Base-by-base conservation (phyloP, 2,113 vertebrate genomes). In the Tragelaphus strepsiceros region DNA sequence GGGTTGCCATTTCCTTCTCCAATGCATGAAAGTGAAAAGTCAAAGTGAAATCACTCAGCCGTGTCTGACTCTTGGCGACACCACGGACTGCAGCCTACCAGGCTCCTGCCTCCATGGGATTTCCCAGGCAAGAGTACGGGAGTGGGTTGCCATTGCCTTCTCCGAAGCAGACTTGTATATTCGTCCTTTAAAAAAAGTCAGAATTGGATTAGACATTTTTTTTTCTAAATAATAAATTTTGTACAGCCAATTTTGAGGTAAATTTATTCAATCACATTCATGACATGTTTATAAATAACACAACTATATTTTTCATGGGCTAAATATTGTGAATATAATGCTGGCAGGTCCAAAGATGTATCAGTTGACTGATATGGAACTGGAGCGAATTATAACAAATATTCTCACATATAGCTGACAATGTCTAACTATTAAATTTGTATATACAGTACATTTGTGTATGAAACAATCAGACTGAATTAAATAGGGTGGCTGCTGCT, bases 201-300 rank as follows among this genome's bases (percentile, higher is more conserved):
- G 24, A 95, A 92, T 30, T 90, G 7, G 17, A 80, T 39, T 84
- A 16, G 17, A 26, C 15, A 9, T 30, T 30, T 84, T 64, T 19
- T 88, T 88, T 95, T 64, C 71, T 90, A 86, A 84, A 87, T 78
- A 82, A n/a, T 90, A 17, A 86, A 39, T 84, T 83, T 59, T 86
- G 46, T 90, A 1, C 11, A 90, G 49, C 6, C 61, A 97, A 32
- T 86, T 94, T 89, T 11, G 51, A 26, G 93, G 22, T 94, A 64
- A 92, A 81, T 97, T 80, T 92, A 92, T 77, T 94, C 80, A 92
- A 85, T 81, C 88, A 61, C 30, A 16, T 39, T 77, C 22, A 88
- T 88, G 56, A 83, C 54, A 86, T 88, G 59, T 94, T 82, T 97
- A 61, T 53, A 97, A 96, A 91, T 96, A 96, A 83, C 8, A 6